These are phyloP conservation scores for Agapostemon virescens DNA, from an alignment of 2,888 invertebrate species.

Conservation along the genomic window DNA sequence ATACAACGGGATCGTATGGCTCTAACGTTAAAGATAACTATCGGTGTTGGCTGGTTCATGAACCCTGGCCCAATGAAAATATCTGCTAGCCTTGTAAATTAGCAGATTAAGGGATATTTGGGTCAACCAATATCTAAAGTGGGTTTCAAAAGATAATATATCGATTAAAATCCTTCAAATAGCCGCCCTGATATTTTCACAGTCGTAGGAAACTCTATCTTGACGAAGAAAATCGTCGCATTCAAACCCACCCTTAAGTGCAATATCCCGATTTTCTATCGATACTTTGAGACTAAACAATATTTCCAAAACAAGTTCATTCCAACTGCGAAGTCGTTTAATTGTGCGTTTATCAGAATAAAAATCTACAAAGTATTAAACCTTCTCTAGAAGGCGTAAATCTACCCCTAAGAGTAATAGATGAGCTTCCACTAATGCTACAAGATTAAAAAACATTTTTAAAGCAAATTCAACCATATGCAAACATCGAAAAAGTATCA, in stretches of 20 bases:
- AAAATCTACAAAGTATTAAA: not conserved
- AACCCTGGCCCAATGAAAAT: not conserved
- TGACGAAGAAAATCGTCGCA: not conserved
- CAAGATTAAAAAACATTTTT: no score
- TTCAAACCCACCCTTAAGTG: no score
- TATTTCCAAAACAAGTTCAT: not conserved
- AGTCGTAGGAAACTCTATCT: not conserved
- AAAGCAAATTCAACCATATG: not conserved
- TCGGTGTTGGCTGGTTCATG: not conserved
- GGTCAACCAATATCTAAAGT: not conserved
- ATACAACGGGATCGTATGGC: constrained; percentile 52
- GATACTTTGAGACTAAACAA: not conserved
- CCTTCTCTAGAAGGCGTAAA: not conserved
- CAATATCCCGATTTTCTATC: not conserved
- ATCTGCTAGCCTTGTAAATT: not conserved
- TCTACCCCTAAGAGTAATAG: not conserved
- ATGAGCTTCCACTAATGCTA: no score
- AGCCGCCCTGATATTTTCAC: not conserved
- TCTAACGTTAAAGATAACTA: constrained; percentile 8
- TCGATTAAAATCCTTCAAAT: not conserved
- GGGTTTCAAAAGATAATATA: not conserved
- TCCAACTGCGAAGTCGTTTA: not conserved
- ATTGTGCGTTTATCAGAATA: not conserved
- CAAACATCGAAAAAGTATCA: no score
- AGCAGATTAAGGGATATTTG: not conserved